Evolutionary conservation across 2,113 vertebrate genomes (phyloP), one percentile per base, ranked within the genome.

Genomic region (Speoplatyrhinus poulsoni): DNA sequence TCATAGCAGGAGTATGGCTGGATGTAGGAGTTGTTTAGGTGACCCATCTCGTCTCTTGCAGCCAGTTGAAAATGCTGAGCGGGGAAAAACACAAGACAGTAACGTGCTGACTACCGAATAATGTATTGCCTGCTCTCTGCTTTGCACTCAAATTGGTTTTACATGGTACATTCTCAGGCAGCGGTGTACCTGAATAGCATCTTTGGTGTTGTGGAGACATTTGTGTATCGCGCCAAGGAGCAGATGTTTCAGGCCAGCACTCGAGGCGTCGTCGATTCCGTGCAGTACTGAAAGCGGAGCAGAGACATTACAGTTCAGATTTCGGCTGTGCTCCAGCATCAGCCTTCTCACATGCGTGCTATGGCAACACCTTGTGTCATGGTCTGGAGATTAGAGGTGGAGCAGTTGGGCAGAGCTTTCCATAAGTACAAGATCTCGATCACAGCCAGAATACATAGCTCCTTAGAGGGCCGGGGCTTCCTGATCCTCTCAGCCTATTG

Each of bases 1-100:
- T 98, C 96, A 82, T 98, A 98, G 87, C 94, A 96, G 61, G 96
- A 94, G 72, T 98, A 98, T 0, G 96, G 96, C 90, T 96, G 96
- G 60, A 98, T 77, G 0, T 97, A 98, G 0, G 93, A 92, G 85
- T 97, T 97, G 87, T 90, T 94, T 16, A 95, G 94, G 73, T 90
- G 91, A 46, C 95, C 94, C 60, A 94, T 53, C 17, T 96, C 96
- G 65, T 96, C 96, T 77, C 92, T 94, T 60, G 90, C 92, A 73
- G 96, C 96, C 76, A 93, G 88, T 17, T 96, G 94, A 65, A 97
- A 98, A 89, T 92, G 95, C 96, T 98, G 66, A 46, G 59, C 47
- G 48, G 32, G 5, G 17, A 3, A 46, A 4, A 50, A 7, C 56
- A 9, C 5, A 46, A 17, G 67, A n/a, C 36, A 12, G 58, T 41